Evolutionary conservation across 2,888 invertebrate species (phyloP).

Genomic region (Leptogaster cylindrica): DNA sequence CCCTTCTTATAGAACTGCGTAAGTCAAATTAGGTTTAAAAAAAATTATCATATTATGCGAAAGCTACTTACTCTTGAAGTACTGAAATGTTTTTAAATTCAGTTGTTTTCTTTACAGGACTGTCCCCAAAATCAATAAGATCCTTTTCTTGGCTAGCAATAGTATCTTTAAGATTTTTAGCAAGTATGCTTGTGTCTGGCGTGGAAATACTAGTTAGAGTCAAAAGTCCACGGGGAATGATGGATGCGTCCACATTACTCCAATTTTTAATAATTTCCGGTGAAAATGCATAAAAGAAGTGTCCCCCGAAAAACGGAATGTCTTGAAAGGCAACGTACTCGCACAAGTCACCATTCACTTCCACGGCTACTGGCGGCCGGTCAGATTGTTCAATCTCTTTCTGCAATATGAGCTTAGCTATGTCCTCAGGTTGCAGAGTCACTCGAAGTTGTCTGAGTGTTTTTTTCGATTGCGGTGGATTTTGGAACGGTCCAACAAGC

Average conservation of each 20-base stretch:
- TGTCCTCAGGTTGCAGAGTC: slow-evolving; percentile 53
- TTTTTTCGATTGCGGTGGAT: slow-evolving; percentile 56
- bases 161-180: slow-evolving; percentile 1
- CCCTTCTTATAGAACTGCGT: no score
- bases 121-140: not conserved
- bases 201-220: slow-evolving; percentile 13
- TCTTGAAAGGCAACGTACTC: slow-evolving; percentile 63
- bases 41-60: no score
- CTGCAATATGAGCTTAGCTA: slow-evolving; percentile 57
- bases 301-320: slow-evolving; percentile 63
- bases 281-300: slow-evolving; percentile 63
- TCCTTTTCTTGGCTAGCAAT: not conserved
- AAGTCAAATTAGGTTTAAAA: no score
- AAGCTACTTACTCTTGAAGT: slow-evolving; percentile 25
- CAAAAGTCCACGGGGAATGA: slow-evolving; percentile 55
- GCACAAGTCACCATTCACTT: slow-evolving; percentile 59
- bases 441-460: slow-evolving; percentile 47
- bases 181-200: slow-evolving; percentile 43
- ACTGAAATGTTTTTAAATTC: slow-evolving; percentile 11
- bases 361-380: slow-evolving; percentile 56
- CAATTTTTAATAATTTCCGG: slow-evolving; percentile 61
- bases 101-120: not conserved
- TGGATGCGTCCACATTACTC: slow-evolving; percentile 56
- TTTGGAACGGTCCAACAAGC: slow-evolving; percentile 60
- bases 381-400: slow-evolving; percentile 51